These are phyloP conservation scores for Brachionus sp. DNA, from an alignment of 1,140 invertebrate genomes.

Conservation along the genomic window DNA sequence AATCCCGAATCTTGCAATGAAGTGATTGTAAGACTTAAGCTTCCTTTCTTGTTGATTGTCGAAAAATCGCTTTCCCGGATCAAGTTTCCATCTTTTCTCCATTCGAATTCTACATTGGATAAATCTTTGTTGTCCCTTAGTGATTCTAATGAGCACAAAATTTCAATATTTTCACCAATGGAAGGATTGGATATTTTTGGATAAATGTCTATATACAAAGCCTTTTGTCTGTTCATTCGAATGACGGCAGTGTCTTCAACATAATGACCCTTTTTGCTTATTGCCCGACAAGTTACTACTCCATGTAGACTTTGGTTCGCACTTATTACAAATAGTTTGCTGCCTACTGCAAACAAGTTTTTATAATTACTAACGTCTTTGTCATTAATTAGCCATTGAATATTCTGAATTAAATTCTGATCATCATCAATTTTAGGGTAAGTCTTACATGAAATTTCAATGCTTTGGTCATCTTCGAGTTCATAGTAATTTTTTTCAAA, in stretches of 20 bases:
- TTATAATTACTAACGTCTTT: background rate
- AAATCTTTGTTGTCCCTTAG: background rate
- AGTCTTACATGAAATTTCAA: background rate
- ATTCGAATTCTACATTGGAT: background rate
- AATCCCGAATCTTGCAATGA: background rate
- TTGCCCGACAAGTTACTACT: background rate
- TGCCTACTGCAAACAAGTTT: background rate
- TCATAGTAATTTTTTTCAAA: background rate
- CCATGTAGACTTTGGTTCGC: background rate
- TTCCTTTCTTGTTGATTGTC: background rate
- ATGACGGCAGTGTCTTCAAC: slow-evolving; percentile 28
- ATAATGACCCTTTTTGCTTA: background rate
- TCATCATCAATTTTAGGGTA: background rate
- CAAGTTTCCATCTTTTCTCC: background rate
- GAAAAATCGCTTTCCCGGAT: background rate
- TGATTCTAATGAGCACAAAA: background rate
- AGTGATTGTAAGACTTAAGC: background rate
- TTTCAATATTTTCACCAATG: background rate
- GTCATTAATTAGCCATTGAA: slow-evolving; percentile 22
- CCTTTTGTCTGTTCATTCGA: background rate
- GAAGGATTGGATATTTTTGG: background rate
- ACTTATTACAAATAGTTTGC: background rate
- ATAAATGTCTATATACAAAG: background rate
- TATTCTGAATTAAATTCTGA: background rate
- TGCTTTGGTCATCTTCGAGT: background rate